Percentiles rank a stretch among this genome's conserved stretches.
These are phyloP conservation scores for Campopleginae sp. DNA, from an alignment of 2,888 invertebrate genomes.

Conservation along the genomic window DNA sequence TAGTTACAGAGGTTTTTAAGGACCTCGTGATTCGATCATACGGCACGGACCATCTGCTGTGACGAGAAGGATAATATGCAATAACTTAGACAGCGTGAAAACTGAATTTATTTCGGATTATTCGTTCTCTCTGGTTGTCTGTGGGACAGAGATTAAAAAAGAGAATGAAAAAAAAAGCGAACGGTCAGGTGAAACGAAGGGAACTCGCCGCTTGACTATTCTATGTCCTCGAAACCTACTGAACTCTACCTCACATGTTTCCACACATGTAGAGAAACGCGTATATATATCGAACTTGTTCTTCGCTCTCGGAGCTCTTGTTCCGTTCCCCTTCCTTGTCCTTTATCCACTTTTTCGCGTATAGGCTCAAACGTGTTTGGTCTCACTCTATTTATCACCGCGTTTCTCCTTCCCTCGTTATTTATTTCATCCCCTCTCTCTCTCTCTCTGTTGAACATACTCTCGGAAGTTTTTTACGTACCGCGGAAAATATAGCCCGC, in stretches of 20 bases:
- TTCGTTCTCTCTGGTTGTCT: not conserved
- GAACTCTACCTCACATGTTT: constrained; percentile 69
- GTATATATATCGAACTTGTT: constrained; percentile 24
- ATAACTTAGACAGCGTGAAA: not conserved
- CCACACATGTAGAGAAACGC: constrained; percentile 14
- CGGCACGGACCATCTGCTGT: not conserved
- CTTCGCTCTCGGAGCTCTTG: constrained; percentile 29
- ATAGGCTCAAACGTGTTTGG: constrained; percentile 16
- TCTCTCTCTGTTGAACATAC: constrained; percentile 29
- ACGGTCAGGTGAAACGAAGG: constrained; percentile 28
- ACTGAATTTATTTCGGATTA: not conserved
- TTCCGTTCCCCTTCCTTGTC: constrained; percentile 23
- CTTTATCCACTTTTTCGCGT: not conserved
- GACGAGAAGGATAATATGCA: not conserved
- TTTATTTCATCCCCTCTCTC: constrained; percentile 7
- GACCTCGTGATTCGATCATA: not conserved
- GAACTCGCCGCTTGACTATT: constrained; percentile 67
- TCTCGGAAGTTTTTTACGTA: constrained; percentile 45
- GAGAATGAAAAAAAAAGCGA: constrained; percentile 2
- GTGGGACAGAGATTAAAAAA: constrained; percentile 31
- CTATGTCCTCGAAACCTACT: constrained; percentile 78
- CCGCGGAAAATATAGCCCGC: constrained; percentile 57
- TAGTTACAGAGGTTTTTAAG: not conserved
- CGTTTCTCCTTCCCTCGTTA: constrained; percentile 21
- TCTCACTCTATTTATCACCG: constrained; percentile 35